phyloP scores from a whole-genome alignment of 2,888 invertebrate species.

The Labia minor region DNA sequence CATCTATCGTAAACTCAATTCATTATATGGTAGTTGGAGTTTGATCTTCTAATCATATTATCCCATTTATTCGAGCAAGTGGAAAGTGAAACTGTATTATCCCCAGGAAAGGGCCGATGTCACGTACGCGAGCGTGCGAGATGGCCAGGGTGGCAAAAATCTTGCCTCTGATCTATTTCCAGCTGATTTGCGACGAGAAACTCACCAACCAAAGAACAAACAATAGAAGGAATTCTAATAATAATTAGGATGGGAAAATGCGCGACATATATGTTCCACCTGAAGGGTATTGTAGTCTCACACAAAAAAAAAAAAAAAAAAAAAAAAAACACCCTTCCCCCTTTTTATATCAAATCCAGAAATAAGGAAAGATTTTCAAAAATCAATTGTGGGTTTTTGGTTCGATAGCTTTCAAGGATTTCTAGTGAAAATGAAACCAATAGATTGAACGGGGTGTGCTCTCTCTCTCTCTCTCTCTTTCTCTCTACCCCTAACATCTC shows the following conservation, averaged over 20 bases:
- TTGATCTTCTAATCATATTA: constrained; percentile 13
- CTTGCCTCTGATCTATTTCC: not conserved
- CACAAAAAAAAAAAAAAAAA: too few relatives aligned
- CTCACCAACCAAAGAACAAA: not conserved
- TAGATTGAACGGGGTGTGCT: not conserved
- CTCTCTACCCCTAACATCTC: not conserved
- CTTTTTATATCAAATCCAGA: not conserved
- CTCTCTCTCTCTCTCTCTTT: too few relatives aligned
- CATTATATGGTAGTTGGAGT: not conserved
- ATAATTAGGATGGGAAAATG: not conserved
- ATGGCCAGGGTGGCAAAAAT: not conserved
- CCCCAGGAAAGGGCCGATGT: not conserved
- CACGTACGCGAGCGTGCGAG: not conserved
- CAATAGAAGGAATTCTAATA: not conserved
- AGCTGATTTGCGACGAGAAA: not conserved
- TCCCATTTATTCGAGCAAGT: not conserved
- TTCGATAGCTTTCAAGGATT: not conserved
- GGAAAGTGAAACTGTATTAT: not conserved
- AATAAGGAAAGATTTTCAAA: not conserved
- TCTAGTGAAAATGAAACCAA: not conserved
- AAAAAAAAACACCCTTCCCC: not conserved
- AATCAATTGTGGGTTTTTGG: constrained; percentile 1
- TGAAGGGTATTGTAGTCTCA: too few relatives aligned
- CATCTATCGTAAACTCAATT: not conserved
- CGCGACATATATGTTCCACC: too few relatives aligned